Evolutionary conservation across 2,888 invertebrate species (phyloP).

Genomic region (Drosophila emarginata): DNA sequence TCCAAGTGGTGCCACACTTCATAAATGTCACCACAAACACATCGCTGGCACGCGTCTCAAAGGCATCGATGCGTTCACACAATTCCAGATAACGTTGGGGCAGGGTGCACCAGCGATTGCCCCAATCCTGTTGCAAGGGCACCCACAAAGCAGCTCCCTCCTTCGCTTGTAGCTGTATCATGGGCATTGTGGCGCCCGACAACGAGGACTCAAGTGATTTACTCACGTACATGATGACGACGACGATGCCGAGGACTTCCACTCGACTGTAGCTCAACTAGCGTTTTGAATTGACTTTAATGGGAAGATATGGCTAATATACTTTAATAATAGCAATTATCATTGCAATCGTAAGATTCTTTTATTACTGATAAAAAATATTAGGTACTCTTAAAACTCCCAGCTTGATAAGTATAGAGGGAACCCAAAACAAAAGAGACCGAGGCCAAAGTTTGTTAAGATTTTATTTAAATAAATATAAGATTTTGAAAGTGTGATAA

Average conservation of each 20-base stretch:
- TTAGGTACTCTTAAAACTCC: too few relatives aligned
- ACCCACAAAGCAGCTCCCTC: constrained; percentile 18
- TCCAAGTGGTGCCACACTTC: constrained; percentile 70
- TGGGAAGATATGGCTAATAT: background rate
- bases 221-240: constrained; percentile 17
- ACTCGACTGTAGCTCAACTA: background rate
- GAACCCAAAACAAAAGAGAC: too few relatives aligned
- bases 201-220: constrained; percentile 14
- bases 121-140: constrained; percentile 43
- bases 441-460: too few relatives aligned
- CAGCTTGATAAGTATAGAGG: too few relatives aligned
- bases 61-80: constrained; percentile 35
- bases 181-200: background rate
- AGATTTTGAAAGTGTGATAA: too few relatives aligned
- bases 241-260: background rate
- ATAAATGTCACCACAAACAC: constrained; percentile 58
- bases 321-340: background rate
- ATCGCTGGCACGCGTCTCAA: constrained; percentile 54
- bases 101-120: constrained; percentile 43
- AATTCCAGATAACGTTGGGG: constrained; percentile 14
- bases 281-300: background rate
- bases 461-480: too few relatives aligned
- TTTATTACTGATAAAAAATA: too few relatives aligned
- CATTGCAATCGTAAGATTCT: too few relatives aligned
- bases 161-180: constrained; percentile 2